Conservation (phyloP, 2,797 vertebrate genomes). For the Molossus alvarezi region DNA sequence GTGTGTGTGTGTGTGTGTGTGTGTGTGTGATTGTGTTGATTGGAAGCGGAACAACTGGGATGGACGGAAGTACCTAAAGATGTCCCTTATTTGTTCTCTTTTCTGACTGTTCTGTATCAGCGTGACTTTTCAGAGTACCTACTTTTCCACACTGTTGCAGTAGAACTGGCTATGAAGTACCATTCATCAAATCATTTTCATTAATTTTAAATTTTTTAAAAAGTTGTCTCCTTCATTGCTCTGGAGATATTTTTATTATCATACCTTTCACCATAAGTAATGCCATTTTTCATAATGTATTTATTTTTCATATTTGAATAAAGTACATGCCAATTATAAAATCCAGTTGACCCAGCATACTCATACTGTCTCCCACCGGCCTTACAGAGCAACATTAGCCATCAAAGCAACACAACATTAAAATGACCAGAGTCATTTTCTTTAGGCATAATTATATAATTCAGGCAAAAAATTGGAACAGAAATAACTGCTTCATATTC, state of each 20-base stretch:
- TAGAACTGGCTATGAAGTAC: slow-evolving; percentile 74
- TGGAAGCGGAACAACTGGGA: not conserved
- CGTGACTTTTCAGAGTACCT: not conserved
- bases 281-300: not conserved
- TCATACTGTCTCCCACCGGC: not conserved
- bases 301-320: slow-evolving; percentile 23
- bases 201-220: slow-evolving; percentile 18
- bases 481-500: not conserved
- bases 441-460: not conserved
- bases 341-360: not conserved
- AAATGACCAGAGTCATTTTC: not conserved
- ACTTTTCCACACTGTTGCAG: not conserved
- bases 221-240: slow-evolving; percentile 37
- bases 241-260: slow-evolving; percentile 38
- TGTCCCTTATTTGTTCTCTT: not conserved
- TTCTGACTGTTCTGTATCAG: not conserved
- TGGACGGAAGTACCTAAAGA: not conserved
- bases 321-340: not conserved
- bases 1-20: not conserved
- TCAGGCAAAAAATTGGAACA: not conserved
- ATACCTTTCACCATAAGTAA: not conserved
- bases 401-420: not conserved
- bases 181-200: slow-evolving; percentile 79
- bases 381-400: not conserved
- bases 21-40: not conserved